Evolutionary conservation across 1,140 invertebrate genomes (phyloP).

Genomic region (Cecropterus lyciades): DNA sequence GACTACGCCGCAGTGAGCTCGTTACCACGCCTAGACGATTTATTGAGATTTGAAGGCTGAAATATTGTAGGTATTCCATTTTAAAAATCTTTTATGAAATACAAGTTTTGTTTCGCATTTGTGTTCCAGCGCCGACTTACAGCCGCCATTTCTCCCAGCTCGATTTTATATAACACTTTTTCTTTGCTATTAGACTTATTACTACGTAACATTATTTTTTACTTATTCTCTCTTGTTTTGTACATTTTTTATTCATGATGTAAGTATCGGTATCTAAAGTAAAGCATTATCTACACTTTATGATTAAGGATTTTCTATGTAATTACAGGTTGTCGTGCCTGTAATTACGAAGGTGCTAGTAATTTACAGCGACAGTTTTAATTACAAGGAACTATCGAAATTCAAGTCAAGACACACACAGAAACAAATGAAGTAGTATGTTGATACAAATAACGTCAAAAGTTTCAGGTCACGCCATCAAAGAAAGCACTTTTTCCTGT

Average conservation of each 20-base stretch:
- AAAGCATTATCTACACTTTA: background rate
- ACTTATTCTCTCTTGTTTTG: background rate
- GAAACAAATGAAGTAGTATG: background rate
- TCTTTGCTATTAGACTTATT: slow-evolving; percentile 13
- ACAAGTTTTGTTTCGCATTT: slow-evolving; percentile 55
- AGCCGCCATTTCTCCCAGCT: slow-evolving; percentile 30
- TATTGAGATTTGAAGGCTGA: slow-evolving; percentile 83
- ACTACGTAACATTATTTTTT: slow-evolving; percentile 18
- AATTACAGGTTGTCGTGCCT: background rate
- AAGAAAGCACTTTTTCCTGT: slow-evolving; percentile 41
- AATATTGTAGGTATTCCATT: slow-evolving; percentile 82
- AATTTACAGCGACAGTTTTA: background rate
- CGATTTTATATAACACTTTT: slow-evolving; percentile 29
- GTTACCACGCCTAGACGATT: slow-evolving; percentile 83
- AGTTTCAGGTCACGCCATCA: slow-evolving; percentile 66
- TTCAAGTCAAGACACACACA: too few species aligned
- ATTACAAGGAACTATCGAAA: background rate
- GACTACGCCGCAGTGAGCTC: slow-evolving; percentile 82
- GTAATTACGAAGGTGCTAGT: background rate
- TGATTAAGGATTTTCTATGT: background rate
- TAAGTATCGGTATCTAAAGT: background rate
- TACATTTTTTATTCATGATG: background rate
- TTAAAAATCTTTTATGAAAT: slow-evolving; percentile 80
- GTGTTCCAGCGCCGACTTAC: slow-evolving; percentile 43
- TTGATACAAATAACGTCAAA: slow-evolving; percentile 44